These are phyloP conservation scores for Diaperis boleti DNA, from an alignment of 2,888 invertebrate species.

Conservation along the genomic window DNA sequence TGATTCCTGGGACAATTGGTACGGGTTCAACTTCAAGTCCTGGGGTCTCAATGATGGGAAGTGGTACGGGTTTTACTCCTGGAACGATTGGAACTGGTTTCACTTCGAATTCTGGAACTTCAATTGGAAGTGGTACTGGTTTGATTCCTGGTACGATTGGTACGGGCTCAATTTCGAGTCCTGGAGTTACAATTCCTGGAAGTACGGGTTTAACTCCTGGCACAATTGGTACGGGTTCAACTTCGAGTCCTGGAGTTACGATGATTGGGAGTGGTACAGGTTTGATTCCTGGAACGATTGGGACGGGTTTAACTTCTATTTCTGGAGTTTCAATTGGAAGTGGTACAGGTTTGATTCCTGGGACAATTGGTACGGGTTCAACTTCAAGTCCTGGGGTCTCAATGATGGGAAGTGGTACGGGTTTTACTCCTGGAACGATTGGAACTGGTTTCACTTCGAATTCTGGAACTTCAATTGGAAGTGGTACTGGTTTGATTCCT, in stretches of 20 bases:
- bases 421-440: too few relatives aligned
- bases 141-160: constrained; percentile 22
- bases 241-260: constrained; percentile 20
- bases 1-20: not conserved
- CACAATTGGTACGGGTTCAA: too few relatives aligned
- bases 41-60: too few relatives aligned
- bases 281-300: constrained; percentile 17
- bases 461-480: too few relatives aligned
- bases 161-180: constrained; percentile 15
- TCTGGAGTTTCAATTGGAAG: constrained; percentile 11
- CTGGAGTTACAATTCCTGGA: constrained; percentile 11
- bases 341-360: constrained; percentile 19
- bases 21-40: not conserved
- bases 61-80: too few relatives aligned
- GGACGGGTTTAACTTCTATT: constrained; percentile 15
- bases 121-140: constrained; percentile 19
- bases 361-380: constrained; percentile 20
- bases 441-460: too few relatives aligned
- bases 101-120: constrained; percentile 2
- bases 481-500: too few relatives aligned
- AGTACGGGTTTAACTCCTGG: too few relatives aligned
- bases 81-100: constrained; percentile 19
- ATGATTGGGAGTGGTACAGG: constrained; percentile 3
- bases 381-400: constrained; percentile 16
- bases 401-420: constrained; percentile 3